phyloP scores from a whole-genome alignment of 2,797 vertebrate species.

The Notamacropus eugenii region DNA sequence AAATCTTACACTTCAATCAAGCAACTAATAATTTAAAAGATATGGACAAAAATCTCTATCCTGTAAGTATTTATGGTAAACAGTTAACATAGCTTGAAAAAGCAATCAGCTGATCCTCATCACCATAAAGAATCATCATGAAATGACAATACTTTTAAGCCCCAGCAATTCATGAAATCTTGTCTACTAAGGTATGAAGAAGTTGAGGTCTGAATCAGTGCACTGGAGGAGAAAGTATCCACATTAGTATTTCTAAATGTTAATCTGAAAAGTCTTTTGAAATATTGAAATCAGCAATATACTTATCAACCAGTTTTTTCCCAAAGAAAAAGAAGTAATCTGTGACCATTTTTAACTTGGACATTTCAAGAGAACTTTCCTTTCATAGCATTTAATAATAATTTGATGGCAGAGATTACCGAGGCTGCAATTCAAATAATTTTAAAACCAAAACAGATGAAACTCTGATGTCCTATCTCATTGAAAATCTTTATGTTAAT shows the following conservation, averaged over 20 bases:
- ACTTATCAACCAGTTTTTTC: background rate
- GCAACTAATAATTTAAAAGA: background rate
- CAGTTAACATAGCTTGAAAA: background rate
- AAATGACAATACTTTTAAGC: background rate
- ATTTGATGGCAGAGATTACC: background rate
- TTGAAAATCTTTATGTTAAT: background rate
- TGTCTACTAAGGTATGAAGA: background rate
- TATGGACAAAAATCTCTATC: background rate
- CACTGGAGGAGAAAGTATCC: background rate
- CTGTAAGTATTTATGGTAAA: background rate
- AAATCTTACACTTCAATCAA: background rate
- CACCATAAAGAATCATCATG: background rate
- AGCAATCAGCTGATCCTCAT: background rate
- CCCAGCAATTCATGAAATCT: background rate
- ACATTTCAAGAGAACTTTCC: background rate
- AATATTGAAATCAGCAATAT: background rate
- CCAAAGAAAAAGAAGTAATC: background rate
- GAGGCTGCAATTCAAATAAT: background rate
- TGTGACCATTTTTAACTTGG: background rate
- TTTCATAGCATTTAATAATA: background rate
- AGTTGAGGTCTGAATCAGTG: background rate
- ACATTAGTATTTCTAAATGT: background rate
- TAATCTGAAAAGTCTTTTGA: background rate
- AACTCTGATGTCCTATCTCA: background rate
- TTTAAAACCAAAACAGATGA: background rate